Evolutionary conservation across 2,888 invertebrate species (phyloP).

Genomic region (Drosophila meridionalis): DNA sequence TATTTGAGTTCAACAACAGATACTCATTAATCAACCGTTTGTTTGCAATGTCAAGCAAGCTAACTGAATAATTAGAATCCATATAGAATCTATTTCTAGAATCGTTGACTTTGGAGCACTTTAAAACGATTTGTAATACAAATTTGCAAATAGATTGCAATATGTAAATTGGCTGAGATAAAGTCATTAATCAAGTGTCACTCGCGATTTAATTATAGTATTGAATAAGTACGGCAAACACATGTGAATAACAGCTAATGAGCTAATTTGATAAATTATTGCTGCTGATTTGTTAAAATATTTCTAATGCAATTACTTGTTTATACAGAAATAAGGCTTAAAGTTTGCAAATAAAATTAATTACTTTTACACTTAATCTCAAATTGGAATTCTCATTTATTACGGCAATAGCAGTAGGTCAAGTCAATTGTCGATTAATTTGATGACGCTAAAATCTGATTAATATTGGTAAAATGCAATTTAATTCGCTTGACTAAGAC

Average conservation of each 20-base stretch:
- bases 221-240: constrained; percentile 28
- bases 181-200: constrained; percentile 55
- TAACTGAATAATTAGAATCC: constrained; percentile 7
- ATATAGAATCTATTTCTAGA: constrained; percentile 10
- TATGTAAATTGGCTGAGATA: constrained; percentile 49
- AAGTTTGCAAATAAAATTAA: neutral
- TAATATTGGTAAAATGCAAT: neutral
- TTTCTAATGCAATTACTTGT: neutral
- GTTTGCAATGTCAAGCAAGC: neutral
- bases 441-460: neutral
- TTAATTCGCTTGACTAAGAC: neutral
- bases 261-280: constrained; percentile 14
- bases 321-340: neutral
- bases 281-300: constrained; percentile 1
- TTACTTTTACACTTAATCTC: constrained; percentile 11
- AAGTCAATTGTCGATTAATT: neutral
- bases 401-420: constrained; percentile 1
- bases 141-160: constrained; percentile 42
- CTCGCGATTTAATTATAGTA: constrained; percentile 37
- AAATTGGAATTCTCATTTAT: neutral
- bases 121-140: constrained; percentile 31
- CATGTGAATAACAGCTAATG: constrained; percentile 30
- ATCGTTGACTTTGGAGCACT: constrained; percentile 24
- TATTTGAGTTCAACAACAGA: constrained; percentile 10
- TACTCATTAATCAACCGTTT: constrained; percentile 15